A percentile compares a stretch with the other conserved stretches of the same genome.
Evolutionary conservation across 2,888 invertebrate species (phyloP).

Genomic region (Pharmacophagus antenor): DNA sequence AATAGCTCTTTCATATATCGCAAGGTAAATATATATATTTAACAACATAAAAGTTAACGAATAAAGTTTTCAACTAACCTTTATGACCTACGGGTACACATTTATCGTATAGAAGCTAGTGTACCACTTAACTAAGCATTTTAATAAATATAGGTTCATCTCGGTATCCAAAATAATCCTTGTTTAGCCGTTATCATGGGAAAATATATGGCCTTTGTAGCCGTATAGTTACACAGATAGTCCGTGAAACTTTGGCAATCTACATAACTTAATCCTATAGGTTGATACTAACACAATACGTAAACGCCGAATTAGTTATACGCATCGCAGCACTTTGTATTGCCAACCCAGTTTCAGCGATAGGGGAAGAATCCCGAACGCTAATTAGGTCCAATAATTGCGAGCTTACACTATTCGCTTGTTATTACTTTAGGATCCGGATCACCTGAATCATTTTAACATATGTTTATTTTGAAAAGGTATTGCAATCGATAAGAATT

Average conservation of each 20-base stretch:
- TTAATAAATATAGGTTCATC: conserved; percentile 17
- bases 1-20: too few relatives aligned
- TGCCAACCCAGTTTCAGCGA: conserved; percentile 41
- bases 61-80: background rate
- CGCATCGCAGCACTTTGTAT: conserved; percentile 43
- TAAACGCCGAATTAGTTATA: conserved; percentile 49
- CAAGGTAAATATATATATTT: background rate
- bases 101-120: background rate
- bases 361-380: conserved; percentile 41
- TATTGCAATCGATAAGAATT: background rate
- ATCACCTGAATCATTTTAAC: conserved; percentile 64
- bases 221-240: conserved; percentile 28
- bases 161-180: conserved; percentile 24
- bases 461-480: conserved; percentile 54
- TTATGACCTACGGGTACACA: too few relatives aligned
- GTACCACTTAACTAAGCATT: background rate
- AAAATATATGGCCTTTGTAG: conserved; percentile 29
- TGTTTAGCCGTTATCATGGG: conserved; percentile 26
- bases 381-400: conserved; percentile 66
- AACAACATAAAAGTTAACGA: background rate
- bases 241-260: conserved; percentile 41
- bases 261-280: conserved; percentile 49
- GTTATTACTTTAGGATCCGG: conserved; percentile 56
- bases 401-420: conserved; percentile 58
- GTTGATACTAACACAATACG: conserved; percentile 49